phyloP scores from a whole-genome alignment of 1,140 invertebrate species.

The Ephestia elutella region DNA sequence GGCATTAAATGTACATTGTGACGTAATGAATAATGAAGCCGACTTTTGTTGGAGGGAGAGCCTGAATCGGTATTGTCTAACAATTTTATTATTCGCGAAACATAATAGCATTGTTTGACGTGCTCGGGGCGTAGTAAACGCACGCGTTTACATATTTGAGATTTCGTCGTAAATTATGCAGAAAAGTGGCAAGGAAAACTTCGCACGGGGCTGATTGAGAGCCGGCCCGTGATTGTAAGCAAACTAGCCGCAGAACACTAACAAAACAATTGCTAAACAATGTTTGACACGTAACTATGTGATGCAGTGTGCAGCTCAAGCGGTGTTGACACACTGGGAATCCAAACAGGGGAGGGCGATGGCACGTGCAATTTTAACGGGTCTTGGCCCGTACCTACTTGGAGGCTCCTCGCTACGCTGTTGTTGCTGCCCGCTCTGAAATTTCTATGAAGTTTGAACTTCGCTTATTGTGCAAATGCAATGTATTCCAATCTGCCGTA shows the following conservation, averaged over 20 bases:
- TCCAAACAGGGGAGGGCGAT: conserved; percentile 46
- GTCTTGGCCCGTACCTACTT: conserved; percentile 29
- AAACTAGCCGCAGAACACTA: conserved; percentile 35
- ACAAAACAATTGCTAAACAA: conserved; percentile 56
- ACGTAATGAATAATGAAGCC: conserved; percentile 50
- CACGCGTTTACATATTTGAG: conserved; percentile 13
- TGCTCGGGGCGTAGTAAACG: conserved; percentile 27
- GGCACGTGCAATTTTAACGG: conserved; percentile 55
- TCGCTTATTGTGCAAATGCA: conserved; percentile 9
- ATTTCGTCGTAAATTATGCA: conserved; percentile 16
- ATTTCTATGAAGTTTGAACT: conserved; percentile 37
- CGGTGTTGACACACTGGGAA: conserved; percentile 47
- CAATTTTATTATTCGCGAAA: conserved; percentile 45
- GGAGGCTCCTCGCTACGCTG: conserved; percentile 15
- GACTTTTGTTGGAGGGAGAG: conserved; percentile 30
- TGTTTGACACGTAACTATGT: conserved; percentile 60
- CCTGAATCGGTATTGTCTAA: conserved; percentile 47
- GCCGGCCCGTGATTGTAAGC: conserved; percentile 26
- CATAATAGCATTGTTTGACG: conserved; percentile 52
- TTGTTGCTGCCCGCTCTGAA: conserved; percentile 30
- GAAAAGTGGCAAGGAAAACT: conserved; percentile 18
- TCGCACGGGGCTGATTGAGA: conserved; percentile 17
- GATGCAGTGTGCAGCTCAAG: conserved; percentile 45
- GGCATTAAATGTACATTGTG: conserved; percentile 33
- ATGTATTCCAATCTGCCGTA: background rate